Conservation (phyloP, 2,797 vertebrate species). For the Sus cebifrons region DNA sequence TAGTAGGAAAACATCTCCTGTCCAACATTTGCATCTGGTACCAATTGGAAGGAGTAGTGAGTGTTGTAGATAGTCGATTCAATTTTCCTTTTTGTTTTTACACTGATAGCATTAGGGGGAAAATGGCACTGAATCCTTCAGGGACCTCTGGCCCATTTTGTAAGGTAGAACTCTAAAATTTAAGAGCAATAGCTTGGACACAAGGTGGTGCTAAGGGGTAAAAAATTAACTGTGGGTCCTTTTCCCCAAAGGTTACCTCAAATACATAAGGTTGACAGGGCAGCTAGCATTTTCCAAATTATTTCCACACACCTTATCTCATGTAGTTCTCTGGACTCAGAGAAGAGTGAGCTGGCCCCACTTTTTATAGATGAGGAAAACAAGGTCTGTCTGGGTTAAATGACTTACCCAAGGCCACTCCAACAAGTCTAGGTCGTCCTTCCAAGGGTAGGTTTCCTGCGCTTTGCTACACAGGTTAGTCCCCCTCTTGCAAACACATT, state of each 20-base stretch:
- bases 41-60: conserved; percentile 25
- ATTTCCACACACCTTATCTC: background rate
- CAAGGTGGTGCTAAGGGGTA: conserved; percentile 83
- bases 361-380: background rate
- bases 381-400: background rate
- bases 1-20: background rate
- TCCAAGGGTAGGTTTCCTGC: background rate
- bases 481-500: background rate
- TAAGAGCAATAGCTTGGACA: conserved; percentile 69
- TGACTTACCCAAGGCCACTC: conserved; percentile 75
- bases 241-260: conserved; percentile 66
- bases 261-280: background rate
- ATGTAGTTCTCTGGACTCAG: background rate
- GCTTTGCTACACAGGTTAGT: background rate
- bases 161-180: background rate
- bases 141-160: background rate
- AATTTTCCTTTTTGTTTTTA: conserved; percentile 31
- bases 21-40: background rate
- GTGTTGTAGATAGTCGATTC: background rate
- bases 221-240: conserved; percentile 66
- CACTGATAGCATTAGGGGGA: conserved; percentile 3
- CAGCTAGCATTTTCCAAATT: background rate
- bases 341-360: background rate
- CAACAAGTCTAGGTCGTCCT: background rate
- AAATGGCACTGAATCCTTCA: background rate